Percentiles rank a stretch among this genome's conserved stretches.
Evolutionary conservation across 2,113 vertebrate species (phyloP).

Genomic region (Peromyscus maniculatus): DNA sequence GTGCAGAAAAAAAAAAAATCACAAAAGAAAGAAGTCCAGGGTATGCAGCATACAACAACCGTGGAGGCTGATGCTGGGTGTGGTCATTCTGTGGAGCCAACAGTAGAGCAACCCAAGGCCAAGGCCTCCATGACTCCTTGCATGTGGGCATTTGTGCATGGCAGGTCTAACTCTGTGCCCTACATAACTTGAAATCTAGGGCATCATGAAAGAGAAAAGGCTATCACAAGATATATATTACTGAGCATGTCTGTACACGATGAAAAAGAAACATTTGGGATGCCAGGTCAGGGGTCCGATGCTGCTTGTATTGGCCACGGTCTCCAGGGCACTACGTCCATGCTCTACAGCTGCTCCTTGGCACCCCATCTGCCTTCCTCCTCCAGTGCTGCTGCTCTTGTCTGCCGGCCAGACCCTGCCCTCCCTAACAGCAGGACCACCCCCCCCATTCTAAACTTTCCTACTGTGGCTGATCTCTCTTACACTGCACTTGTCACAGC

Average conservation of each 20-base stretch:
- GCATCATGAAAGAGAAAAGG: neutral
- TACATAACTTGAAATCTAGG: neutral
- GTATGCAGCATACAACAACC: rapidly evolving
- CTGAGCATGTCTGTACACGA: neutral
- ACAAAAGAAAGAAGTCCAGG: neutral
- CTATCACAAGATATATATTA: neutral
- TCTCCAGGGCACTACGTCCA: neutral
- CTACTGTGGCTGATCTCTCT: neutral
- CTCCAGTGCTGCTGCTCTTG: rapidly evolving
- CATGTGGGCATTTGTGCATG: neutral
- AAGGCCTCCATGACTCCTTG: neutral
- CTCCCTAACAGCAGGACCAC: neutral
- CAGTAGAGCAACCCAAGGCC: neutral
- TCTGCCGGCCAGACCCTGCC: neutral
- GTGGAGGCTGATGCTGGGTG: neutral
- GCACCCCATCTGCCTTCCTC: rapidly evolving
- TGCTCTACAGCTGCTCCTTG: neutral
- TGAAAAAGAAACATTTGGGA: neutral
- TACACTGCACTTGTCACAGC: neutral
- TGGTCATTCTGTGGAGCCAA: neutral
- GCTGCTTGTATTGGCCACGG: neutral
- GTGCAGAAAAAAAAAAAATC: neutral
- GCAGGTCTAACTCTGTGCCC: neutral
- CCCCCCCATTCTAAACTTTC: neutral
- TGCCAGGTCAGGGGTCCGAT: neutral